These are phyloP conservation scores for Plecotus auritus DNA, from an alignment of 2,113 vertebrate genomes.

Conservation along the genomic window DNA sequence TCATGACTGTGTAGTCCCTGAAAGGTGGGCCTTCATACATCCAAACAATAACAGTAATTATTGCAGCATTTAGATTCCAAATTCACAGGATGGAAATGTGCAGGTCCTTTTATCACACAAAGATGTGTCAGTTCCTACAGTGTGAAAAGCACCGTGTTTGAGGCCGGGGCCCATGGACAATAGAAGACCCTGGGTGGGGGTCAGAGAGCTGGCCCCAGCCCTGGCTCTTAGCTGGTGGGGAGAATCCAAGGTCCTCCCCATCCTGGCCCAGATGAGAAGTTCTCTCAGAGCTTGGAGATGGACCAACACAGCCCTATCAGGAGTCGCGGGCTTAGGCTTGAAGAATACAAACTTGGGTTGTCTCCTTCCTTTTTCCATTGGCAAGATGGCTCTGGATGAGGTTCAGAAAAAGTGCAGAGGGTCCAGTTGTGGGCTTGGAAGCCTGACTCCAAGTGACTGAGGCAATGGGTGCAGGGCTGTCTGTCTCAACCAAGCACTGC, in stretches of 20 bases:
- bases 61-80: neutral
- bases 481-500: neutral
- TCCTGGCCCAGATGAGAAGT: neutral
- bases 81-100: neutral
- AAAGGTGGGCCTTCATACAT: fast-evolving
- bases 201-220: too few species aligned
- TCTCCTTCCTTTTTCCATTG: neutral
- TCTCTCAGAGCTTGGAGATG: neutral
- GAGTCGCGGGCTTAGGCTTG: neutral
- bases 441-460: neutral
- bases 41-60: neutral
- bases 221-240: too few species aligned
- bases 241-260: neutral
- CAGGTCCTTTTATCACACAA: neutral
- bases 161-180: fast-evolving
- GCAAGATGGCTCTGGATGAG: neutral
- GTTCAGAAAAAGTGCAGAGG: neutral
- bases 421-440: neutral
- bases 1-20: too few species aligned
- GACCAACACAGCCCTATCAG: neutral
- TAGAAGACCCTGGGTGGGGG: neutral
- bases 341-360: neutral
- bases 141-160: neutral
- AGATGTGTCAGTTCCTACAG: neutral
- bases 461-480: neutral